Evolutionary conservation across 2,888 invertebrate genomes (phyloP).

Genomic region (Macrophya annulata): DNA sequence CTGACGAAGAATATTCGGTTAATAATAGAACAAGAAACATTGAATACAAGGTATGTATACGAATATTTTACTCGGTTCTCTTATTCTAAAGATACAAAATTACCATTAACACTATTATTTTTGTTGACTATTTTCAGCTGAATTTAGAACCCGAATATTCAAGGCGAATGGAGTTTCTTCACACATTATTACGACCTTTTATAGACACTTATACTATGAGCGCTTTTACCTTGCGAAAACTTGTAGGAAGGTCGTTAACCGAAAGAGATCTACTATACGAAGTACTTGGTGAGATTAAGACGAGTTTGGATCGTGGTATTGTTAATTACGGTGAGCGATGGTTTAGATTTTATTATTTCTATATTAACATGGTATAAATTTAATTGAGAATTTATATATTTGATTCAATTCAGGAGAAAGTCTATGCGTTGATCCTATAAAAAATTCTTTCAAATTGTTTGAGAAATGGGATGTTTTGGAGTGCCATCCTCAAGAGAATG

Average conservation of each 20-base stretch:
- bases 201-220: slow-evolving; percentile 89
- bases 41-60: slow-evolving; percentile 71
- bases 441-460: slow-evolving; percentile 91
- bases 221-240: slow-evolving; percentile 82
- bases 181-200: slow-evolving; percentile 86
- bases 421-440: slow-evolving; percentile 92
- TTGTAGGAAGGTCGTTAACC: slow-evolving; percentile 82
- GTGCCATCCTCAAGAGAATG: slow-evolving; percentile 74
- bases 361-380: slow-evolving; percentile 9
- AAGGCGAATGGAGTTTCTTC: slow-evolving; percentile 81
- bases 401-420: slow-evolving; percentile 89
- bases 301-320: slow-evolving; percentile 82
- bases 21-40: slow-evolving; percentile 63
- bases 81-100: slow-evolving; percentile 56
- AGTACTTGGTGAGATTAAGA: slow-evolving; percentile 85
- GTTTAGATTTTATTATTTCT: not conserved
- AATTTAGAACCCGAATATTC: slow-evolving; percentile 72
- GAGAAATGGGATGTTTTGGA: slow-evolving; percentile 92
- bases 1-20: slow-evolving; percentile 72
- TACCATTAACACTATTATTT: slow-evolving; percentile 68
- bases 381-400: slow-evolving; percentile 56
- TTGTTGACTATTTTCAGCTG: slow-evolving; percentile 68
- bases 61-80: slow-evolving; percentile 16
- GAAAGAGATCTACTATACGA: slow-evolving; percentile 87
- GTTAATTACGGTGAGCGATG: slow-evolving; percentile 84